phyloP scores from a whole-genome alignment of 2,888 invertebrate species.

The Drosophila sordidapex region DNA sequence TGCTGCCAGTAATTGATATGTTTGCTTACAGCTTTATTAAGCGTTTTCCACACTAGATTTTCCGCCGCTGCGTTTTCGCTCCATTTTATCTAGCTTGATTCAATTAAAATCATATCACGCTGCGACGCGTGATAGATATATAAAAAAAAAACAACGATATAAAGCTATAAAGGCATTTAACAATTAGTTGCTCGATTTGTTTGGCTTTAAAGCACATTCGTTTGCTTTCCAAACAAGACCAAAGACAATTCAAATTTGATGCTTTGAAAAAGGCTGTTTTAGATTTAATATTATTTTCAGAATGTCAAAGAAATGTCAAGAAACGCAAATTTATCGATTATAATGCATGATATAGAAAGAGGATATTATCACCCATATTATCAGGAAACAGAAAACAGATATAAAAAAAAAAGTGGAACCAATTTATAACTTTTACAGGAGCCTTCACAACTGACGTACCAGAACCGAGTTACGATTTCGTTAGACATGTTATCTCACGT shows the following conservation, averaged over 20 bases:
- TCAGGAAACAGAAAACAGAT: neutral
- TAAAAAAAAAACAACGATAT: neutral
- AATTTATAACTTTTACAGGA: neutral
- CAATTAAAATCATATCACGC: conserved; percentile 70
- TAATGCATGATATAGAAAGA: neutral
- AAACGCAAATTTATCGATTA: neutral
- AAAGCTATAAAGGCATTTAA: conserved; percentile 36
- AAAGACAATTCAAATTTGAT: neutral
- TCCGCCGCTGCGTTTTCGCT: conserved; percentile 42
- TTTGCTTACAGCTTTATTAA: conserved; percentile 70
- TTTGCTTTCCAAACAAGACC: conserved; percentile 18
- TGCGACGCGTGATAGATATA: conserved; percentile 23
- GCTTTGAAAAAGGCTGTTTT: neutral
- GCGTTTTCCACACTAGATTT: conserved; percentile 9
- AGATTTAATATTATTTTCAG: neutral
- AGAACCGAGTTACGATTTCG: neutral
- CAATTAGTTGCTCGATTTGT: conserved; percentile 55
- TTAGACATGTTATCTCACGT: neutral
- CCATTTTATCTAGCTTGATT: conserved; percentile 48
- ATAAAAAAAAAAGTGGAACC: no score
- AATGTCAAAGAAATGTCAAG: neutral
- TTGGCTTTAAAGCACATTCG: conserved; percentile 41
- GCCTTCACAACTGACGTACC: neutral
- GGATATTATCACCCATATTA: neutral
- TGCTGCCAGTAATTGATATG: conserved; percentile 70